Percentiles rank a stretch among this genome's conserved stretches.
phyloP scores from a whole-genome alignment of 2,797 vertebrate species.

The Lithobates pipiens region DNA sequence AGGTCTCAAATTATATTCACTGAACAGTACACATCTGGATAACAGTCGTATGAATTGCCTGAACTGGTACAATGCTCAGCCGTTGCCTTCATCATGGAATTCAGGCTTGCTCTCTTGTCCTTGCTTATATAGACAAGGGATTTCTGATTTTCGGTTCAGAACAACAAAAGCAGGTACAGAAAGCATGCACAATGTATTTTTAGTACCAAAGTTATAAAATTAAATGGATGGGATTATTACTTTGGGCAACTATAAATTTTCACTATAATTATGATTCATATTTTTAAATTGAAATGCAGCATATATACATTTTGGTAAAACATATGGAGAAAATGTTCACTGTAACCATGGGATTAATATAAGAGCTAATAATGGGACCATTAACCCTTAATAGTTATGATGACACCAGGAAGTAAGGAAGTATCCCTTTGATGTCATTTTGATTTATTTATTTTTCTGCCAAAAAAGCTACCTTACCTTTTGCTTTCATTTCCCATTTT shows the following conservation, averaged over 20 bases:
- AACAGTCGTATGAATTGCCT: slow-evolving; percentile 75
- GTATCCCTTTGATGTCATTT: too few species aligned
- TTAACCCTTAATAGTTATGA: too few species aligned
- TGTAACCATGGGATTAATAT: too few species aligned
- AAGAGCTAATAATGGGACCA: too few species aligned
- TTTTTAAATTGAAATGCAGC: not conserved
- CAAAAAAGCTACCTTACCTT: too few species aligned
- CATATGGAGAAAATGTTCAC: too few species aligned
- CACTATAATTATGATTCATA: too few species aligned
- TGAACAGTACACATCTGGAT: slow-evolving; percentile 47
- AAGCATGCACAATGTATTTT: not conserved
- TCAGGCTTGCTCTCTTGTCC: slow-evolving; percentile 71
- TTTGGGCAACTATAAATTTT: too few species aligned
- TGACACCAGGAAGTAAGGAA: too few species aligned
- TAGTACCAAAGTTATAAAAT: not conserved
- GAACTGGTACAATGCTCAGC: slow-evolving; percentile 57
- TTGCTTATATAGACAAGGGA: slow-evolving; percentile 74
- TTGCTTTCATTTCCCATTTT: too few species aligned
- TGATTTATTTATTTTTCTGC: too few species aligned
- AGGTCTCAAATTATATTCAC: slow-evolving; percentile 74
- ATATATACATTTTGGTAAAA: not conserved
- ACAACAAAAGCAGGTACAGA: slow-evolving; percentile 66
- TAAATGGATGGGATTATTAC: not conserved
- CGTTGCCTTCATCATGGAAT: slow-evolving; percentile 64
- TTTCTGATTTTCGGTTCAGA: slow-evolving; percentile 68